Evolutionary conservation across 2,888 invertebrate species (phyloP).

Genomic region (Agrochola litura): DNA sequence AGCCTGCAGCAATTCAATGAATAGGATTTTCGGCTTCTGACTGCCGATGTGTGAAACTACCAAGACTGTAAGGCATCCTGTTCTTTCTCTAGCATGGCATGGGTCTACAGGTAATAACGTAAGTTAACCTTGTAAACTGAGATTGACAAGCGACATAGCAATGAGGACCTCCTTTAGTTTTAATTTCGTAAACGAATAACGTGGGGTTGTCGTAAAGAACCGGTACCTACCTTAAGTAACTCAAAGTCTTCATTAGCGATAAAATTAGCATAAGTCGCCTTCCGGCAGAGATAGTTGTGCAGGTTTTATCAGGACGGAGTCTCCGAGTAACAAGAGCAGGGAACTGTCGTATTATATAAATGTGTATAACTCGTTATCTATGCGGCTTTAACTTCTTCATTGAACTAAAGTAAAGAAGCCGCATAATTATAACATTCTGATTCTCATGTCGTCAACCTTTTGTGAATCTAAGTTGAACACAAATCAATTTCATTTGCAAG

Average conservation of each 20-base stretch:
- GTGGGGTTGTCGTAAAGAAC: slow-evolving; percentile 42
- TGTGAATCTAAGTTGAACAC: no score
- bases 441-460: not conserved
- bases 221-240: slow-evolving; percentile 52
- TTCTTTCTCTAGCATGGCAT: not conserved
- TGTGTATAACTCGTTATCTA: slow-evolving; percentile 15
- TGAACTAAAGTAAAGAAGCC: slow-evolving; percentile 15
- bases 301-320: slow-evolving; percentile 64
- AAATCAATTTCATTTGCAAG: not conserved
- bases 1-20: not conserved
- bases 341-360: slow-evolving; percentile 22
- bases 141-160: slow-evolving; percentile 10
- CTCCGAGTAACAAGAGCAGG: slow-evolving; percentile 34
- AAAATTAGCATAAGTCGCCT: slow-evolving; percentile 69
- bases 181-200: slow-evolving; percentile 24
- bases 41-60: not conserved
- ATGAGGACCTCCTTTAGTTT: slow-evolving; percentile 7
- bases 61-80: not conserved
- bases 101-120: not conserved
- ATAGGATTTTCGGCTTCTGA: not conserved
- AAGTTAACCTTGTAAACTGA: slow-evolving; percentile 2
- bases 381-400: slow-evolving; percentile 22
- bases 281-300: slow-evolving; percentile 63
- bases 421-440: slow-evolving; percentile 6
- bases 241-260: slow-evolving; percentile 67